phyloP scores from a whole-genome alignment of 2,888 invertebrate genomes.

The Ectemnius continuus region DNA sequence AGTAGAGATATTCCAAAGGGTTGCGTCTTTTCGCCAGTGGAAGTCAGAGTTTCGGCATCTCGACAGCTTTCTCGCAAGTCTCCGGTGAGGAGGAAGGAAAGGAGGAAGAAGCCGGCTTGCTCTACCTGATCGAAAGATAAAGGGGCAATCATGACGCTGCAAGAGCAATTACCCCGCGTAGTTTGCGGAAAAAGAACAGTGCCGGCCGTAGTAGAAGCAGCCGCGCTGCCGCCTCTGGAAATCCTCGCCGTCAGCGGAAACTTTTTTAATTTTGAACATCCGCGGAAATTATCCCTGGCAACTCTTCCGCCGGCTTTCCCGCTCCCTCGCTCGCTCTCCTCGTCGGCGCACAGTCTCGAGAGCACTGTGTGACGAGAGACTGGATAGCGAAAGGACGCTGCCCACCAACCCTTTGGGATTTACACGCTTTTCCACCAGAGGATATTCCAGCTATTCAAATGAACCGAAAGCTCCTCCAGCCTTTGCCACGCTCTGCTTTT shows the following conservation, averaged over 20 bases:
- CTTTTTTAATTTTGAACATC: slow-evolving; percentile 72
- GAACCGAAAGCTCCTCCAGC: slow-evolving; percentile 47
- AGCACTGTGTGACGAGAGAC: too few species aligned
- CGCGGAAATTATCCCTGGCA: slow-evolving; percentile 68
- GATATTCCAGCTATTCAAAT: slow-evolving; percentile 48
- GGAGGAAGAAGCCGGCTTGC: neutral
- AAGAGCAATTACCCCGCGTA: slow-evolving; percentile 4
- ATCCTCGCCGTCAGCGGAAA: slow-evolving; percentile 46
- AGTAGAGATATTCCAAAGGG: too few species aligned
- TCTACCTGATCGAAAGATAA: slow-evolving; percentile 33
- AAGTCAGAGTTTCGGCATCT: too few species aligned
- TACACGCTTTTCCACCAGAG: slow-evolving; percentile 23
- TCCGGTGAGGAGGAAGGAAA: neutral
- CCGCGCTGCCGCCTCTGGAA: slow-evolving; percentile 16
- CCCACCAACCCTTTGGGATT: slow-evolving; percentile 14
- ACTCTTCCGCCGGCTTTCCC: slow-evolving; percentile 15
- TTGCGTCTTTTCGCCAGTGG: slow-evolving; percentile 16
- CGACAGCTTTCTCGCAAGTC: slow-evolving; percentile 18
- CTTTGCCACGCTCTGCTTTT: too few species aligned
- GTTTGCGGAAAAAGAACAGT: slow-evolving; percentile 10
- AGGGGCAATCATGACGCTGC: slow-evolving; percentile 28
- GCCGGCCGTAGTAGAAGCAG: neutral
- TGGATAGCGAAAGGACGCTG: too few species aligned
- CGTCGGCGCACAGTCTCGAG: too few species aligned
- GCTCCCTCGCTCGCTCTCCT: too few species aligned